phyloP scores from a whole-genome alignment of 1,140 invertebrate species.

The Antheraea pernyi region DNA sequence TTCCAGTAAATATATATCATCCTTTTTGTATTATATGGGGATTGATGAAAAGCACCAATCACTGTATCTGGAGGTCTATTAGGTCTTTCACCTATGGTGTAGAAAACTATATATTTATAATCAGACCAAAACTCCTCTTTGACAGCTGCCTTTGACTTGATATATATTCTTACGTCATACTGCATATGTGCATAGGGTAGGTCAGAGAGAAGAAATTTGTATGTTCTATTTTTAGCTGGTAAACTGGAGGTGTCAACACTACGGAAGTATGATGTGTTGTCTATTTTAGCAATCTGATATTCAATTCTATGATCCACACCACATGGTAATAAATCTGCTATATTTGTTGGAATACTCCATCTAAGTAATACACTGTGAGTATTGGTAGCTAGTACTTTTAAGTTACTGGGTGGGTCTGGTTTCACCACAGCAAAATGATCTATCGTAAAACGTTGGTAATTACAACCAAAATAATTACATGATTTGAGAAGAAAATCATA shows the following conservation, averaged over 20 bases:
- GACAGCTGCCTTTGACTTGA: conserved; percentile 78
- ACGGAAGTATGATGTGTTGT: conserved; percentile 79
- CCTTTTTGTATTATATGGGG: conserved; percentile 72
- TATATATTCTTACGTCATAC: conserved; percentile 84
- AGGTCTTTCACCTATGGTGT: conserved; percentile 81
- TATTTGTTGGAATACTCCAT: conserved; percentile 81
- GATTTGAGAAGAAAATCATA: conserved; percentile 80
- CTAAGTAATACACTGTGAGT: conserved; percentile 79
- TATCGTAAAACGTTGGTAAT: conserved; percentile 73
- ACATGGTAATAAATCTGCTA: conserved; percentile 79
- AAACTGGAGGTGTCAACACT: conserved; percentile 54
- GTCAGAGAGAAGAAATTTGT: conserved; percentile 78
- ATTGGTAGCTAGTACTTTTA: conserved; percentile 79
- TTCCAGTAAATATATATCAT: conserved; percentile 86
- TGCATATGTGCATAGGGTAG: conserved; percentile 83
- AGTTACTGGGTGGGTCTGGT: conserved; percentile 79
- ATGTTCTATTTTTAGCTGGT: conserved; percentile 54
- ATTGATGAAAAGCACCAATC: conserved; percentile 83
- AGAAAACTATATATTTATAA: conserved; percentile 79
- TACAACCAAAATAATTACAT: conserved; percentile 79
- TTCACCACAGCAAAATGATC: conserved; percentile 83
- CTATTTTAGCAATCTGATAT: conserved; percentile 82
- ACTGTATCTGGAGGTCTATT: conserved; percentile 81
- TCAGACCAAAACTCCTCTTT: conserved; percentile 83
- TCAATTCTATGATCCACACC: conserved; percentile 81